Percentiles rank a stretch among this genome's conserved stretches.
phyloP scores from a whole-genome alignment of 2,113 vertebrate species.

The Misgurnus mizolepis region DNA sequence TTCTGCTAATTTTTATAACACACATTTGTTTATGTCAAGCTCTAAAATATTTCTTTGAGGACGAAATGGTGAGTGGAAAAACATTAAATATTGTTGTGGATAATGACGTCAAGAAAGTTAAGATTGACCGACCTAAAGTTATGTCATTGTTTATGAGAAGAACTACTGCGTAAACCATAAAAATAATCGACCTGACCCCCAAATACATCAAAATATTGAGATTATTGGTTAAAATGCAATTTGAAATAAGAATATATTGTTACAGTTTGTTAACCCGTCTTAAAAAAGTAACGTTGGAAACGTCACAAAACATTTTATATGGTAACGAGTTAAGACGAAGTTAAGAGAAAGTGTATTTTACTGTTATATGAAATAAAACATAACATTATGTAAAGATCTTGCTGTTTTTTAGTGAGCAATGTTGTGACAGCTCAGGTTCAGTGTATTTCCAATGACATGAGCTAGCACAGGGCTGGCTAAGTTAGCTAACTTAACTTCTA shows the following conservation, averaged over 20 bases:
- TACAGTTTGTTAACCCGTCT: neutral
- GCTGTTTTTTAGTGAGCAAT: neutral
- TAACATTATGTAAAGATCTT: neutral
- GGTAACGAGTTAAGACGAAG: neutral
- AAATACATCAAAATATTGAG: no score
- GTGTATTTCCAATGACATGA: neutral
- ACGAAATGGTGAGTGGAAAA: no score
- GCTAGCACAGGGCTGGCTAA: neutral
- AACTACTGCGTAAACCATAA: no score
- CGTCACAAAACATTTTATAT: neutral
- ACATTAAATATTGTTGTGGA: no score
- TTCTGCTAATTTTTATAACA: no score
- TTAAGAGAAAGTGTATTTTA: neutral
- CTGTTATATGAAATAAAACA: neutral
- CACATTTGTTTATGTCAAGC: no score
- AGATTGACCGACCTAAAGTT: no score
- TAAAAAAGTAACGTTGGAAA: neutral
- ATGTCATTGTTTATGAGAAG: neutral
- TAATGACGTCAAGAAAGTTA: no score
- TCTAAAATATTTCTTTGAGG: no score
- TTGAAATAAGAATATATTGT: neutral
- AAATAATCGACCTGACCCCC: no score
- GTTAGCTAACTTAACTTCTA: constrained; percentile 28
- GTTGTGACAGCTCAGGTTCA: constrained; percentile 30
- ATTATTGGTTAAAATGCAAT: neutral